Percentiles rank a stretch among this genome's conserved stretches.
Evolutionary conservation across 1,140 invertebrate genomes (phyloP).

Genomic region (Stenopsyche tienmushanensis): DNA sequence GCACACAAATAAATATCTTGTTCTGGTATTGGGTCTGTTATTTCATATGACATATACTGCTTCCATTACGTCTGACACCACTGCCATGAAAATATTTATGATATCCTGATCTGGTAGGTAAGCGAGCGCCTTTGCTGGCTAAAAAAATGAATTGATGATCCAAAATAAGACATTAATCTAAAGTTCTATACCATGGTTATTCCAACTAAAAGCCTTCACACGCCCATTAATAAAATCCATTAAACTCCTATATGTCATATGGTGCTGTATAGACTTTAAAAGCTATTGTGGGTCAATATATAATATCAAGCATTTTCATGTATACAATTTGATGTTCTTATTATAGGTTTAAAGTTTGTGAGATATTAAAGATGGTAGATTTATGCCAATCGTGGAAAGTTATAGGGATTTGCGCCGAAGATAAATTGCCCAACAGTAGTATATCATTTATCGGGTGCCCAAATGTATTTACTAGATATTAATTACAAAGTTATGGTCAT

Average conservation of each 20-base stretch:
- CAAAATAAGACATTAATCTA: constrained; percentile 26
- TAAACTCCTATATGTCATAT: too few species aligned
- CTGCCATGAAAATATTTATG: constrained; percentile 25
- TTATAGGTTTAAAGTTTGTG: too few species aligned
- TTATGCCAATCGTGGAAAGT: too few species aligned
- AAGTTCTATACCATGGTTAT: neutral
- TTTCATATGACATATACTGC: constrained; percentile 24
- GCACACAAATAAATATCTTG: constrained; percentile 4
- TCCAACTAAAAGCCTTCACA: constrained; percentile 11
- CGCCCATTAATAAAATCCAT: neutral
- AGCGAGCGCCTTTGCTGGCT: constrained; percentile 1
- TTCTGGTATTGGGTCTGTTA: constrained; percentile 6
- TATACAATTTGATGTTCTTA: too few species aligned
- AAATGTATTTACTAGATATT: constrained; percentile 23
- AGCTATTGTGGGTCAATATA: too few species aligned
- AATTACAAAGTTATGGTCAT: constrained; percentile 25
- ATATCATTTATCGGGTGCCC: too few species aligned
- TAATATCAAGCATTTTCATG: too few species aligned
- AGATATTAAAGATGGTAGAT: too few species aligned
- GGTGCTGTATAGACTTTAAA: too few species aligned
- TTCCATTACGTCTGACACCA: constrained; percentile 27
- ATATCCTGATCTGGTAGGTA: constrained; percentile 17
- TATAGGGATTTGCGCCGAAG: too few species aligned
- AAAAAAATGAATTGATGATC: constrained; percentile 24
- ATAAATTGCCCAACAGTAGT: too few species aligned